Percentiles rank a stretch among this genome's conserved stretches.
These are phyloP conservation scores for Bombus terrestris DNA, from an alignment of 1,140 invertebrate genomes.

Conservation along the genomic window DNA sequence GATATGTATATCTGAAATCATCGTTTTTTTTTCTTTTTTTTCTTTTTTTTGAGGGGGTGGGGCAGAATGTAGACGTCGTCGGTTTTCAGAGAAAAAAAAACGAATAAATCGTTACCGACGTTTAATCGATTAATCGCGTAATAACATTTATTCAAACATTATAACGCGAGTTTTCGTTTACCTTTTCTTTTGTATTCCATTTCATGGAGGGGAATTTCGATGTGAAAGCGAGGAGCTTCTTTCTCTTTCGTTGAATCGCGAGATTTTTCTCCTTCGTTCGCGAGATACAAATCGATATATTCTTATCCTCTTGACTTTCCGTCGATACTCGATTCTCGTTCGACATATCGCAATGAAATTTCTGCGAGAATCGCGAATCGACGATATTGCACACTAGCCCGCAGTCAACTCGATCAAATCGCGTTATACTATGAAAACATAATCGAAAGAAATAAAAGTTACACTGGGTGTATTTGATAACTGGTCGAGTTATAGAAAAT, in stretches of 20 bases:
- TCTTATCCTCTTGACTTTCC: constrained; percentile 30
- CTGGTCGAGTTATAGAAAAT: background rate
- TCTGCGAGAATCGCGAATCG: constrained; percentile 10
- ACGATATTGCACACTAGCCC: constrained; percentile 65
- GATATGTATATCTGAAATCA: constrained; percentile 82
- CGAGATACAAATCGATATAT: constrained; percentile 40
- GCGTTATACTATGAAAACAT: constrained; percentile 72
- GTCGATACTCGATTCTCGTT: constrained; percentile 37
- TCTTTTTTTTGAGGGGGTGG: background rate
- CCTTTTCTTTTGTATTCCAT: constrained; percentile 8
- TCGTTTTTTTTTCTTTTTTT: constrained; percentile 34
- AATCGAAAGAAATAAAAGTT: constrained; percentile 60
- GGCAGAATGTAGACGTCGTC: constrained; percentile 50
- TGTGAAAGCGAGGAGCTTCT: constrained; percentile 47
- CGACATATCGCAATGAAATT: background rate
- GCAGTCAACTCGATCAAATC: constrained; percentile 52
- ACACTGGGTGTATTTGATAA: background rate
- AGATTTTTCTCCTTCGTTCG: constrained; percentile 1
- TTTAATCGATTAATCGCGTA: constrained; percentile 5
- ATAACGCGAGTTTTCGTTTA: constrained; percentile 19
- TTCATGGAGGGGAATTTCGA: constrained; percentile 60
- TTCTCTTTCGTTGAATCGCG: constrained; percentile 13
- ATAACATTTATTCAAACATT: constrained; percentile 19
- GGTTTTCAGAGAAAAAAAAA: constrained; percentile 46
- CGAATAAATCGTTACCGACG: constrained; percentile 51